Conservation (phyloP, 2,113 vertebrate genomes). For the Mustela lutreola region DNA sequence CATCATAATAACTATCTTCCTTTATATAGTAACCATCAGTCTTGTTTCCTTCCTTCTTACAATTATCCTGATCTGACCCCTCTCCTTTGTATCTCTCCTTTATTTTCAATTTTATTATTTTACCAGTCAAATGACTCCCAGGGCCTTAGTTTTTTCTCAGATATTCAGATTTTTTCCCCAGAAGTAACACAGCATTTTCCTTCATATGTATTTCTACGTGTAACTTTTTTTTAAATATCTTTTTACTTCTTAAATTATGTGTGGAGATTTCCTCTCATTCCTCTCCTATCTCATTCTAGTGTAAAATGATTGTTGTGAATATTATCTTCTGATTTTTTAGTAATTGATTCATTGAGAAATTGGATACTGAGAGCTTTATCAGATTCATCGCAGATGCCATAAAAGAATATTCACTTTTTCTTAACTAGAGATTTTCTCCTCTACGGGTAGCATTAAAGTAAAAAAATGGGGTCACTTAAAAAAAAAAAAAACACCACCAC, state of each 20-base stretch:
- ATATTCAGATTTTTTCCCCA: neutral
- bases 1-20: neutral
- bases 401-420: neutral
- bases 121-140: neutral
- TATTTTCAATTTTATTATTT: slow-evolving; percentile 66
- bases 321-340: slow-evolving; percentile 71
- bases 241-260: neutral
- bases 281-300: slow-evolving; percentile 74
- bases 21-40: neutral
- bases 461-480: neutral
- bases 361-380: slow-evolving; percentile 27
- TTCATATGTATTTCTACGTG: slow-evolving; percentile 7
- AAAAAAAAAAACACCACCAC: neutral
- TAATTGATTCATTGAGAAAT: neutral
- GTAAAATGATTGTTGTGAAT: slow-evolving; percentile 71
- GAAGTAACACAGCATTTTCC: neutral
- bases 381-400: slow-evolving; percentile 63
- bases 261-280: slow-evolving; percentile 29
- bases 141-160: slow-evolving; percentile 62
- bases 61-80: neutral
- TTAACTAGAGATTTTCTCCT: neutral
- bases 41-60: neutral
- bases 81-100: neutral
- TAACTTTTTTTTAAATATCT: slow-evolving; percentile 16
- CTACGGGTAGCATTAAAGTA: neutral